Conservation (phyloP, 2,888 invertebrate genomes). For the Leucophenga montana region DNA sequence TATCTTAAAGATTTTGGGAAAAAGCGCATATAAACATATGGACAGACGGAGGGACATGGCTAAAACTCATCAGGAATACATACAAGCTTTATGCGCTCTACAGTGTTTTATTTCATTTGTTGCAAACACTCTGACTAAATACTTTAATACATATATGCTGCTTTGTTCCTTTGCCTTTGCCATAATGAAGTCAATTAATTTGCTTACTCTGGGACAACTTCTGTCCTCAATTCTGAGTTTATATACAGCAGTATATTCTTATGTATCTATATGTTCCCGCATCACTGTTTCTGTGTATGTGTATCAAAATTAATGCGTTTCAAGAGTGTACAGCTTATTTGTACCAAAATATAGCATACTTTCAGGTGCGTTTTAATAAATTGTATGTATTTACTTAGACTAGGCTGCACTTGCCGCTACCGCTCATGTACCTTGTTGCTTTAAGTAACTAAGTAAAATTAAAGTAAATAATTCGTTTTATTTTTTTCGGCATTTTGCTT, state of each 20-base stretch:
- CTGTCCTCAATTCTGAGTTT: not conserved
- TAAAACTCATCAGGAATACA: too few relatives aligned
- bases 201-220: slow-evolving; percentile 41
- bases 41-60: too few relatives aligned
- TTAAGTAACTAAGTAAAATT: not conserved
- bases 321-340: slow-evolving; percentile 47
- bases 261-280: not conserved
- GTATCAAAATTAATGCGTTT: slow-evolving; percentile 59
- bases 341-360: slow-evolving; percentile 3
- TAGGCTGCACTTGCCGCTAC: not conserved
- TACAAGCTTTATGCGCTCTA: too few relatives aligned
- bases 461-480: not conserved
- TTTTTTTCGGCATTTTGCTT: not conserved
- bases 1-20: too few relatives aligned
- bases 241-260: not conserved
- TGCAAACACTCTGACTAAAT: too few relatives aligned
- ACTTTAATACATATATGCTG: not conserved
- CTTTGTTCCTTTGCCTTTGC: slow-evolving; percentile 28
- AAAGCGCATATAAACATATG: too few relatives aligned
- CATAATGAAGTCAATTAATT: slow-evolving; percentile 65
- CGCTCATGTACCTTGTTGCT: not conserved
- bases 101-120: too few relatives aligned
- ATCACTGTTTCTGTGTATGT: slow-evolving; percentile 44
- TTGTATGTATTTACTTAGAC: too few relatives aligned
- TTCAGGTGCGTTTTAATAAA: not conserved